Conservation (phyloP, 92 coral and sea anemone species). For the Actinernus sp. region DNA sequence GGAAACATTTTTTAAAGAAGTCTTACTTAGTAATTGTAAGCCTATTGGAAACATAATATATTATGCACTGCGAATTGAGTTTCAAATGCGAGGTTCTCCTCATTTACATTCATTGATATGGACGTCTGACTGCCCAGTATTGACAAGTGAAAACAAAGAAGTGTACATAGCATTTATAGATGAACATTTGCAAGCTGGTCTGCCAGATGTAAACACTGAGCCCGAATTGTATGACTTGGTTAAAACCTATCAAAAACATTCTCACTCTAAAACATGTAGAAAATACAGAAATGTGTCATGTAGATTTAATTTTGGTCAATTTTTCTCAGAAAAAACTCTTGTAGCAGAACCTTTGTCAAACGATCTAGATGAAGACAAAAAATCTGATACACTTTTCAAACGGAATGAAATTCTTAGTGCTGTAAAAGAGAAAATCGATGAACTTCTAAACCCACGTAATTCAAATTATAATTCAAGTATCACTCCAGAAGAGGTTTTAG, state of each 20-base stretch:
- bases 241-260: conserved; percentile 33
- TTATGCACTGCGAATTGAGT: conserved; percentile 49
- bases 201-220: conserved; percentile 19
- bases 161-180: conserved; percentile 21
- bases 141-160: background rate
- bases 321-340: conserved; percentile 69
- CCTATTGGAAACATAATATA: conserved; percentile 52
- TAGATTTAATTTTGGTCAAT: conserved; percentile 39
- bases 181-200: conserved; percentile 20
- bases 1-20: conserved; percentile 53
- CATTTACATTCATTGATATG: conserved; percentile 54
- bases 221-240: conserved; percentile 37
- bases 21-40: conserved; percentile 31
- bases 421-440: conserved; percentile 57
- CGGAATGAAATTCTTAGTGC: conserved; percentile 40
- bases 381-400: conserved; percentile 14
- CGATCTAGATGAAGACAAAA: conserved; percentile 49
- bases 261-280: conserved; percentile 17
- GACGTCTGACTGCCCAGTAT: conserved; percentile 35
- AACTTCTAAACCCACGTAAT: conserved; percentile 33
- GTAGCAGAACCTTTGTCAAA: conserved; percentile 68
- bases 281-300: conserved; percentile 31
- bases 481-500: conserved; percentile 32
- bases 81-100: conserved; percentile 67
- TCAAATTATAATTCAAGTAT: conserved; percentile 14